Percentiles rank a stretch among this genome's conserved stretches.
phyloP scores from a whole-genome alignment of 2,797 vertebrate species.

The Pampus argenteus region DNA sequence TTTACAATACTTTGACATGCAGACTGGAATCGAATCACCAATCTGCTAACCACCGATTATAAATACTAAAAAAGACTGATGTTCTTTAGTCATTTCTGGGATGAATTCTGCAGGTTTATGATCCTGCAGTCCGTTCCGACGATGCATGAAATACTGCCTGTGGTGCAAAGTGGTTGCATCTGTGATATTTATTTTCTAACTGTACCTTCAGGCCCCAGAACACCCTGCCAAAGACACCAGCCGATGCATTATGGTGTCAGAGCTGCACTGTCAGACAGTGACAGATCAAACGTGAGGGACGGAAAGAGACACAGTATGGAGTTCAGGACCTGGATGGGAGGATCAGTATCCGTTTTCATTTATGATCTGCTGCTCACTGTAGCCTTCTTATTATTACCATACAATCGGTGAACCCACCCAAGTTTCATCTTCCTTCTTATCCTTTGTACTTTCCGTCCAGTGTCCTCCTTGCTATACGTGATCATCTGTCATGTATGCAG shows the following conservation, averaged over 20 bases:
- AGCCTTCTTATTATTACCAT: conserved; percentile 41
- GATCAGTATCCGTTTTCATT: conserved; percentile 43
- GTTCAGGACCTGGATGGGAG: conserved; percentile 31
- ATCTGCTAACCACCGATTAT: too few relatives aligned
- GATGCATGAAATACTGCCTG: conserved; percentile 56
- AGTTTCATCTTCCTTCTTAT: conserved; percentile 34
- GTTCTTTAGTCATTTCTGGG: too few relatives aligned
- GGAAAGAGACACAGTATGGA: background rate
- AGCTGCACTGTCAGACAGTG: conserved; percentile 54
- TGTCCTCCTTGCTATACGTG: conserved; percentile 49
- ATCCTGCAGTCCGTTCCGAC: conserved; percentile 43
- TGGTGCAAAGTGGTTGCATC: conserved; percentile 66
- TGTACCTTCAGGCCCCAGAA: conserved; percentile 50
- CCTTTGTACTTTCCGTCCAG: conserved; percentile 41
- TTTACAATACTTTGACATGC: too few relatives aligned
- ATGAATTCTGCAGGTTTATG: conserved; percentile 27
- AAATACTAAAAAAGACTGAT: too few relatives aligned
- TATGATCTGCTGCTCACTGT: conserved; percentile 35
- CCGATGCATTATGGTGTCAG: conserved; percentile 64
- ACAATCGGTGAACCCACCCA: conserved; percentile 49
- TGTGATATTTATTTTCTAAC: conserved; percentile 65
- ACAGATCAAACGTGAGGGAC: conserved; percentile 38
- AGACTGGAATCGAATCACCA: too few relatives aligned
- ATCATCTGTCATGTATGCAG: conserved; percentile 61
- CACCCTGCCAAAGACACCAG: conserved; percentile 64